Evolutionary conservation across 1,140 invertebrate species (phyloP), one percentile per base, ranked within the genome.

Genomic region (Drosophila lini): DNA sequence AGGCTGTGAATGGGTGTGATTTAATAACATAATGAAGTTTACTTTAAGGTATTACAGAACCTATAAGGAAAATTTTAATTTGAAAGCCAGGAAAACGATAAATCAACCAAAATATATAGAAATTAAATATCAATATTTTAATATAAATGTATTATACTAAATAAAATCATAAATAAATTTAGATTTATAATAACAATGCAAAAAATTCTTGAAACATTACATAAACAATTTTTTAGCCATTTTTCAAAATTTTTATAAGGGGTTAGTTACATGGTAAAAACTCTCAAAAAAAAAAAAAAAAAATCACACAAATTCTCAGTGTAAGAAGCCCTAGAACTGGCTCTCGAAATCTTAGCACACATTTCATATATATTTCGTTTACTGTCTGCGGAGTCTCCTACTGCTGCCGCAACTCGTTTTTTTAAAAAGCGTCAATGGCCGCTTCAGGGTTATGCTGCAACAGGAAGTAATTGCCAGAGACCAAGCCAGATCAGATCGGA

Each of bases 401-500:
- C 47, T 31, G 25, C 11, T 8, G 42, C 41, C 10, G 36, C 36
- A 34, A 71, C 68, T 48, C 16, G 69, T 71, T 59, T 65, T 22
- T 7, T 11, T 44, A 3, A 6, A n/a, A 36, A 22, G 13, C 65
- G 65, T 63, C 59, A 84, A 84, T 58, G 75, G 48, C 82, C 83
- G 62, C 42, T 82, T 86, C 82, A 85, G 83, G 82, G 82, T 76
- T 85, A 88, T 58, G 57, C 61, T 81, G 44, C 44, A 88, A 63
- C 82, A 85, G 82, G 82, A 85, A 85, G 82, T 85, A 82, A 79
- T 69, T 79, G 69, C 47, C 52, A 31, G 50, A 64, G 45, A 74
- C 25, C 57, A 34, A 47, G 38, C 57, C 57, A 42, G 40, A 45
- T 16, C 56, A 31, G 25, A 28, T 9, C 52, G 22, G 19, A 13